Evolutionary conservation across 2,113 vertebrate genomes (phyloP), one percentile per base, ranked within the genome.

Genomic region (Uropsilus gracilis): DNA sequence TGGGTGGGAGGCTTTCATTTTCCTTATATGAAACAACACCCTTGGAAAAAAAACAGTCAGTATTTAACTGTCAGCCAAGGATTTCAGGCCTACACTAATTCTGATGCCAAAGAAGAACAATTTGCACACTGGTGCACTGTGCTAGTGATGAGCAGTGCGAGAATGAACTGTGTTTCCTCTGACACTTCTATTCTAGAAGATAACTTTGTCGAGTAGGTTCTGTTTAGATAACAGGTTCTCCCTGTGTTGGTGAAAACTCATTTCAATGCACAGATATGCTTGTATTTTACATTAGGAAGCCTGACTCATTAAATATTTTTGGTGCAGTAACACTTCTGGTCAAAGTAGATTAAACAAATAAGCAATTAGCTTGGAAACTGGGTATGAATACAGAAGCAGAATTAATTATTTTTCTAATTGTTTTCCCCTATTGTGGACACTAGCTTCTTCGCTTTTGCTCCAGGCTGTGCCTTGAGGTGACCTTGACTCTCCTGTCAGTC

Each of bases 271-370:
- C 66, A 96, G 95, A 96, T 90, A 86, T 12, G 68, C 81, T 77
- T 94, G 80, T 63, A 95, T 97, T 97, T 96, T 94, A 85, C 72
- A 96, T 93, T 77, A 94, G 81, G 89, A 97, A 93, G 89, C 55
- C 89, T 95, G 94, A 91, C 90, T 97, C 96, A 96, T 91, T 94
- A 96, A 96, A 94, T 90, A 95, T 95, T 95, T 95, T 96, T 91
- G 84, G 63, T 95, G 91, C 92, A 87, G 89, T 97, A 97, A 95
- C 89, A 93, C 63, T 96, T 97, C 87, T 96, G 91, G 91, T 96
- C 96, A 96, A 95, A 97, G 94, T 75, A 96, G 94, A 97, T 96
- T 97, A 97, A 95, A 97, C 89, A 97, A 96, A 97, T 95, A 96
- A 97, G 92, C 94, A 96, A 96, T 96, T 94, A 96, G 87, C 94